A percentile compares a stretch with the other conserved stretches of the same genome.
These are phyloP conservation scores for Acleris cristana DNA, from an alignment of 2,888 invertebrate species.

Conservation along the genomic window DNA sequence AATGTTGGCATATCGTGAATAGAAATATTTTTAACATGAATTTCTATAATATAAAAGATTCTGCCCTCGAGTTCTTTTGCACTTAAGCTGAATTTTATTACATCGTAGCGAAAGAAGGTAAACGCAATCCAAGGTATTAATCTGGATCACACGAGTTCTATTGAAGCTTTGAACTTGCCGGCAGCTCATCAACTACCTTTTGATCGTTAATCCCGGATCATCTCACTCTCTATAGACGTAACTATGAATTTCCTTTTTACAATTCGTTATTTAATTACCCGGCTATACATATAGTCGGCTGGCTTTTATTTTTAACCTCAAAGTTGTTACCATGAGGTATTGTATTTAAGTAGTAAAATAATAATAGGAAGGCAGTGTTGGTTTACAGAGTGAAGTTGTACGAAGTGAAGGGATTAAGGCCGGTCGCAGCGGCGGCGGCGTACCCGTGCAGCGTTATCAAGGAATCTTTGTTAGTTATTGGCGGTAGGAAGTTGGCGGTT, in stretches of 20 bases:
- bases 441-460: constrained; percentile 53
- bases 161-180: constrained; percentile 45
- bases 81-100: constrained; percentile 84
- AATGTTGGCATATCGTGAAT: constrained; percentile 34
- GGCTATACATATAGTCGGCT: too few relatives aligned
- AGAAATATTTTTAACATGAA: constrained; percentile 40
- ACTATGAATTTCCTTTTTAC: constrained; percentile 16
- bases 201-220: constrained; percentile 34
- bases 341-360: too few relatives aligned
- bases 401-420: constrained; percentile 35
- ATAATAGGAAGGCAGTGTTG: constrained; percentile 3
- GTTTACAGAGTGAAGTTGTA: constrained; percentile 18
- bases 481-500: constrained; percentile 71
- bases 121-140: constrained; percentile 77
- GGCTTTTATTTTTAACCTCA: too few relatives aligned
- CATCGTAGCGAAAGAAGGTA: constrained; percentile 78
- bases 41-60: constrained; percentile 37
- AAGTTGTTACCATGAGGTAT: too few relatives aligned
- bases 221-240: constrained; percentile 27
- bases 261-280: not conserved
- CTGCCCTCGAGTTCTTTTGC: constrained; percentile 41
- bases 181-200: constrained; percentile 38
- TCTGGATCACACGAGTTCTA: constrained; percentile 59
- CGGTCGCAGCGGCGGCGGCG: constrained; percentile 22
- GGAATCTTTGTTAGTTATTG: constrained; percentile 64